phyloP scores from a whole-genome alignment of 2,888 invertebrate species.

The Diadegma fenestrale region DNA sequence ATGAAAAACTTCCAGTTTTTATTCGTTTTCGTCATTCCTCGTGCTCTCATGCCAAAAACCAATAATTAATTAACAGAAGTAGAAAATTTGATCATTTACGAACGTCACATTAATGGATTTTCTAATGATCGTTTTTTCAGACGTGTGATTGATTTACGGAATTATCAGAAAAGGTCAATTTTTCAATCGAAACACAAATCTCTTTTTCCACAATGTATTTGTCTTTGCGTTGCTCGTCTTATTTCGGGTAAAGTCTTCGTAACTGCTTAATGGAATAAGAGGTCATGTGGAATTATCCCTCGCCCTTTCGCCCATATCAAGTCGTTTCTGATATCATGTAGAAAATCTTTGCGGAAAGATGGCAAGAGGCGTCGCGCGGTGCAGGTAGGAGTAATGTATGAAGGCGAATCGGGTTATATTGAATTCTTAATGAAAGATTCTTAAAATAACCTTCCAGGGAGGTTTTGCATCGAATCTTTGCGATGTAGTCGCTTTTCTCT shows the following conservation, averaged over 20 bases:
- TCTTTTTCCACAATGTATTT: not conserved
- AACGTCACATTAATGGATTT: not conserved
- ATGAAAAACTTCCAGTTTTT: not conserved
- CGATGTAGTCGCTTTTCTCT: conserved; percentile 22
- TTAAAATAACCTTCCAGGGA: conserved; percentile 76
- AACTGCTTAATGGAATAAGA: not conserved
- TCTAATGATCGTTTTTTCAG: too few relatives aligned
- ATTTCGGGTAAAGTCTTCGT: not conserved
- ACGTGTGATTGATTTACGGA: not conserved
- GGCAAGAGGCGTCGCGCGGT: conserved; percentile 46
- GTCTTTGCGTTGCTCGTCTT: not conserved
- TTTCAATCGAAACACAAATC: not conserved
- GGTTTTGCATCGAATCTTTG: conserved; percentile 48
- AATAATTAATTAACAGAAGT: not conserved
- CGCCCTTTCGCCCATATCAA: not conserved
- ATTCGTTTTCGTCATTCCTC: not conserved
- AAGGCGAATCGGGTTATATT: conserved; percentile 74
- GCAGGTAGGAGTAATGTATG: conserved; percentile 57
- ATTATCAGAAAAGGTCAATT: not conserved
- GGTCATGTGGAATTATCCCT: not conserved
- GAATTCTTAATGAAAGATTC: conserved; percentile 80
- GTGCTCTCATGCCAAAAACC: too few relatives aligned
- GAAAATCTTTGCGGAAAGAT: conserved; percentile 47
- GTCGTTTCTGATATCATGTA: not conserved
- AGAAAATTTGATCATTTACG: not conserved